Evolutionary conservation across 2,888 invertebrate genomes (phyloP).

Genomic region (Villa cingulata): DNA sequence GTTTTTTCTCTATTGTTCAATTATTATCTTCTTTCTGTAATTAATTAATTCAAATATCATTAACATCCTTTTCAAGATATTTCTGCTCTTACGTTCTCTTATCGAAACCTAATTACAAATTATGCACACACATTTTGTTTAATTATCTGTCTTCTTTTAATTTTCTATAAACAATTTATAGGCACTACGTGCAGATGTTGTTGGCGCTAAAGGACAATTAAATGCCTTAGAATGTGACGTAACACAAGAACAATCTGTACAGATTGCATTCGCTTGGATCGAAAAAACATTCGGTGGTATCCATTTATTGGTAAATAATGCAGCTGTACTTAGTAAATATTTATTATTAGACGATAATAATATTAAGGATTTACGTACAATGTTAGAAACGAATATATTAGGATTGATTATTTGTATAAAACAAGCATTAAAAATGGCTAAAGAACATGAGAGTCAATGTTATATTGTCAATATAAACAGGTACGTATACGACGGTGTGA

Average conservation of each 20-base stretch:
- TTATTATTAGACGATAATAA: slow-evolving; percentile 20
- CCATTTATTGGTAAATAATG: slow-evolving; percentile 21
- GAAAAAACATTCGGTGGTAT: slow-evolving; percentile 22
- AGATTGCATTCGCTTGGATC: slow-evolving; percentile 19
- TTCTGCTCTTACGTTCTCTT: too few relatives aligned
- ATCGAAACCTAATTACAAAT: too few relatives aligned
- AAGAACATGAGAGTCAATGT: slow-evolving; percentile 37
- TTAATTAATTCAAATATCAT: too few relatives aligned
- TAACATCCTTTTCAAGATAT: too few relatives aligned
- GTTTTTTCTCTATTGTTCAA: too few relatives aligned
- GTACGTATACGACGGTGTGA: too few relatives aligned
- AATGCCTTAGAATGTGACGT: slow-evolving; percentile 23
- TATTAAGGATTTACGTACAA: slow-evolving; percentile 29
- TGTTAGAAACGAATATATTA: slow-evolving; percentile 41
- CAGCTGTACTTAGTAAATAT: slow-evolving; percentile 16
- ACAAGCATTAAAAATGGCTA: slow-evolving; percentile 40
- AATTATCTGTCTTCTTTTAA: too few relatives aligned
- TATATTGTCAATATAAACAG: slow-evolving; percentile 22
- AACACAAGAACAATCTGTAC: slow-evolving; percentile 20
- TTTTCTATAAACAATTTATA: too few relatives aligned
- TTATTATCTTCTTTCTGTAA: too few relatives aligned
- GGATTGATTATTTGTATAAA: slow-evolving; percentile 39
- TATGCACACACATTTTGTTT: too few relatives aligned
- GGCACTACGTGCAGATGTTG: slow-evolving; percentile 18
- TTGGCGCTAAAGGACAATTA: slow-evolving; percentile 20